Base-by-base conservation (phyloP, 2,797 vertebrate species). In the Malacoctenus gilli region DNA sequence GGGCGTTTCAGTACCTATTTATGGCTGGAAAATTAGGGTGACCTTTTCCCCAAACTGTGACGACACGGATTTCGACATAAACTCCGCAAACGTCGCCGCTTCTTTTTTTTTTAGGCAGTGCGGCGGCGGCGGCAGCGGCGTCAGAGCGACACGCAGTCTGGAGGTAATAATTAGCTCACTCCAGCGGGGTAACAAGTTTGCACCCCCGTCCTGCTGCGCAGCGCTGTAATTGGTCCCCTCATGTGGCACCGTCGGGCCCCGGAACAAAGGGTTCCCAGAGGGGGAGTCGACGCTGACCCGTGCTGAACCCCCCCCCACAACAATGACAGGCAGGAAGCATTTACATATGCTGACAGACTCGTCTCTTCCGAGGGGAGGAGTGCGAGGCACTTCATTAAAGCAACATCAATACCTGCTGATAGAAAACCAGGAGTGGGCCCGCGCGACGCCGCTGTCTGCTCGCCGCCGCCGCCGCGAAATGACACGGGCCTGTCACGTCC, bases 91-190 rank as follows among this genome's bases (percentile, higher is more conserved):
- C n/a, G n/a, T n/a, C n/a, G n/a, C n/a, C n/a, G n/a, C n/a, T n/a
- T n/a, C n/a, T n/a, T n/a, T n/a, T n/a, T n/a, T n/a, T n/a, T n/a
- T n/a, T n/a, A n/a, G n/a, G n/a, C n/a, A n/a, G n/a, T n/a, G n/a
- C n/a, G n/a, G n/a, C n/a, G n/a, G n/a, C n/a, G 34, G 55, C 55
- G 49, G 65, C 72, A 44, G 42, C 7, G 47, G 47, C 43, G n/a
- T 59, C 46, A 34, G 12, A 44, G 20, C 68, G 61, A 57, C 61
- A 44, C 52, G 46, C 72, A 58, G 77, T 61, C 68, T 61, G 64
- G 75, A 83, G 84, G 84, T 89, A 90, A 90, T 92, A 92, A 93
- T 92, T 91, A 91, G 90, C 89, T 91, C 84, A 82, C 80, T 80
- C 82, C 84, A 85, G 87, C 82, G 52, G 83, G 83, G 82, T 87